phyloP scores from a whole-genome alignment of 2,797 vertebrate species.

The Mionectes olivaceus region DNA sequence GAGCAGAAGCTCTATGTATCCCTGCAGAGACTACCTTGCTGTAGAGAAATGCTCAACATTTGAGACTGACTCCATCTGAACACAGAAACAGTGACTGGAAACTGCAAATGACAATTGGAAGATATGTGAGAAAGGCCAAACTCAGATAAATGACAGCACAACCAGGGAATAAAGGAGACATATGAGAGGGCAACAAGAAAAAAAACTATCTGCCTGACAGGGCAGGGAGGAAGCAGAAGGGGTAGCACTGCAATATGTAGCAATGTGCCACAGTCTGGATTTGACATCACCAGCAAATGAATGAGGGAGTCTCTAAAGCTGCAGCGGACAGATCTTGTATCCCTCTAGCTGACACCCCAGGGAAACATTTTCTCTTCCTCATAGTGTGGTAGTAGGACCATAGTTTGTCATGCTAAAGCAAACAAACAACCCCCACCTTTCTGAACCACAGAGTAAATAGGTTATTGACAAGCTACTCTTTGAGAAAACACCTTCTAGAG shows the following conservation, averaged over 20 bases:
- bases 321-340: neutral
- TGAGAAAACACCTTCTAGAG: neutral
- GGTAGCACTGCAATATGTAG: neutral
- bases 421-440: neutral
- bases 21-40: slow-evolving; percentile 43
- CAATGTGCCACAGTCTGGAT: neutral
- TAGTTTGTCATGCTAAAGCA: neutral
- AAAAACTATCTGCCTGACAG: neutral
- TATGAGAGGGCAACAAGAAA: neutral
- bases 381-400: neutral
- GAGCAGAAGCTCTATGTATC: slow-evolving; percentile 19
- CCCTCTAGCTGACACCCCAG: neutral
- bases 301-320: neutral
- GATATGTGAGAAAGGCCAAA: neutral
- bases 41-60: neutral
- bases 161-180: neutral
- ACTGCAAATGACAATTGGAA: neutral
- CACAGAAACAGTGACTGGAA: neutral
- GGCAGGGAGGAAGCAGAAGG: neutral
- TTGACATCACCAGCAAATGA: neutral
- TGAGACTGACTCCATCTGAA: neutral
- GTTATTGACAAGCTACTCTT: neutral
- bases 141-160: neutral
- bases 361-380: neutral
- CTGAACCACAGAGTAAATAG: neutral